Conservation (phyloP, 2,888 invertebrate species). For the Dione juno region DNA sequence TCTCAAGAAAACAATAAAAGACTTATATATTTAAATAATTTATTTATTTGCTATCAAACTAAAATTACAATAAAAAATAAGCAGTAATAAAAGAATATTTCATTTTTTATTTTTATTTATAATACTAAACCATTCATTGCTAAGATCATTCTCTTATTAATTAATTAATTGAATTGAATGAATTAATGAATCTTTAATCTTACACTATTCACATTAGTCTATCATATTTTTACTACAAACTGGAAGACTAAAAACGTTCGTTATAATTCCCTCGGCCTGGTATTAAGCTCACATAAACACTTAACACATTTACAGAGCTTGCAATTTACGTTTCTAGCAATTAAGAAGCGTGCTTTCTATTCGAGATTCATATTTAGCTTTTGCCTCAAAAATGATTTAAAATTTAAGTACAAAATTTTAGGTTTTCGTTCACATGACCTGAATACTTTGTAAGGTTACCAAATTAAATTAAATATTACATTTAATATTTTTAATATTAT, state of each 20-base stretch:
- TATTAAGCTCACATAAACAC: constrained; percentile 33
- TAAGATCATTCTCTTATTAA: too few species aligned
- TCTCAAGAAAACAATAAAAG: too few species aligned
- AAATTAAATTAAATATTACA: constrained; percentile 18
- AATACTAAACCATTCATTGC: too few species aligned
- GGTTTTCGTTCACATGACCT: constrained; percentile 12
- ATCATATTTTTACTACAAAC: background rate
- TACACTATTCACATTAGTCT: background rate
- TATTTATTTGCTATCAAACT: too few species aligned
- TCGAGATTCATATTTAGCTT: constrained; percentile 21
- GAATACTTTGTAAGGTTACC: background rate
- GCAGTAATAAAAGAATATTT: too few species aligned
- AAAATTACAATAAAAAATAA: too few species aligned
- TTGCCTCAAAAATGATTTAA: constrained; percentile 15
- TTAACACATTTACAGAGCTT: constrained; percentile 39
- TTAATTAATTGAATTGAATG: too few species aligned
- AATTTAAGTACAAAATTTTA: background rate
- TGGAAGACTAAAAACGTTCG: constrained; percentile 22
- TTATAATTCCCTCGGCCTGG: constrained; percentile 22
- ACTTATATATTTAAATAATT: too few species aligned
- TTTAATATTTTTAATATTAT: too few species aligned
- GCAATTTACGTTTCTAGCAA: constrained; percentile 34
- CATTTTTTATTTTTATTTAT: too few species aligned
- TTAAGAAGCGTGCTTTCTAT: constrained; percentile 33
- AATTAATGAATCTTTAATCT: too few species aligned